These are phyloP conservation scores for Psittacula cyanocephala DNA, from an alignment of 2,113 vertebrate species.

Conservation along the genomic window DNA sequence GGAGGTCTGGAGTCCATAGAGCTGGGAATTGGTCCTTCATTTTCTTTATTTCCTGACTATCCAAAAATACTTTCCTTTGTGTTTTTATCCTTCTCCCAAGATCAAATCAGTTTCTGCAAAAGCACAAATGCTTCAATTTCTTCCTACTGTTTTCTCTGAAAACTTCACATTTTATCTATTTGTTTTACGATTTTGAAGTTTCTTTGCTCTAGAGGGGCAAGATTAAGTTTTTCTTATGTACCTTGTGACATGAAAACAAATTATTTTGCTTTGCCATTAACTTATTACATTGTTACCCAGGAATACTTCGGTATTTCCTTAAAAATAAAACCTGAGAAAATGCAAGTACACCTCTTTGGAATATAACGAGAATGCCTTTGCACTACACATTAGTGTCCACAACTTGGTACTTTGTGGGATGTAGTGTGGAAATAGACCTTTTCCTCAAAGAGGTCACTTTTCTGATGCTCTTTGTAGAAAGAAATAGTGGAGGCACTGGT, in stretches of 20 bases:
- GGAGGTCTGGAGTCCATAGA: no score
- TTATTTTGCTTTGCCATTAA: background rate
- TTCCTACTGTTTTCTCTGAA: background rate
- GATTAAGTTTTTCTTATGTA: background rate
- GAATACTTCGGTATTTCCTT: background rate
- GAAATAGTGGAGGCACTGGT: background rate
- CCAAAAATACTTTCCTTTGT: background rate
- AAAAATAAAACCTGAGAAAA: background rate
- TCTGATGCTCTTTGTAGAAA: background rate
- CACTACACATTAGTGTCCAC: accelerated
- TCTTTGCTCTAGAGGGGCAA: background rate
- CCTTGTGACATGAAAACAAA: background rate
- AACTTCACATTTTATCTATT: background rate
- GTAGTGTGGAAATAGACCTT: background rate
- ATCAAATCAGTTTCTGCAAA: background rate
- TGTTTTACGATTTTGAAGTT: background rate
- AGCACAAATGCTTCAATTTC: background rate
- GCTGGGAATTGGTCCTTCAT: background rate
- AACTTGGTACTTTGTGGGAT: accelerated
- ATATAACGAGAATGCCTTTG: background rate
- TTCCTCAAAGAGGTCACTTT: background rate
- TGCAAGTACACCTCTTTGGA: background rate
- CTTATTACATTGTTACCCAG: background rate
- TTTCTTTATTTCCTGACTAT: background rate
- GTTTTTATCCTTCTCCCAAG: background rate